These are phyloP conservation scores for Amphiura filiformis DNA, from an alignment of 35 echinoderm and acorn worm species.

Conservation along the genomic window DNA sequence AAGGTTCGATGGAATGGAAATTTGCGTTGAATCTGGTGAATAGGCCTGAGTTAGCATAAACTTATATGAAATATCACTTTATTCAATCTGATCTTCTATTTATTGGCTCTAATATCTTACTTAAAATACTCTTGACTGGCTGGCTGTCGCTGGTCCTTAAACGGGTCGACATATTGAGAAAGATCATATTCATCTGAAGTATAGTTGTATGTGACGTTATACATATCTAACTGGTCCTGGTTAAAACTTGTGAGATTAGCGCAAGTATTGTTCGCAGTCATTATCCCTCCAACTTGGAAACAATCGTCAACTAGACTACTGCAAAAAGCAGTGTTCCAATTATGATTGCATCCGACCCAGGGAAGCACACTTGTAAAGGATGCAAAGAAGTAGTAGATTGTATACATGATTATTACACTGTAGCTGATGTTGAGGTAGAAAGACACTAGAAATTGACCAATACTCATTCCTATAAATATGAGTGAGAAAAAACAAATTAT, in stretches of 20 bases:
- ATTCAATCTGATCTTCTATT: background rate
- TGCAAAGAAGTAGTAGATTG: slow-evolving; percentile 81
- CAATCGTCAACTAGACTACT: slow-evolving; percentile 49
- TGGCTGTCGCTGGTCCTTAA: slow-evolving; percentile 18
- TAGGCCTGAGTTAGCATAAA: too few relatives aligned
- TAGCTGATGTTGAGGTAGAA: slow-evolving; percentile 82
- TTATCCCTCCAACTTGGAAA: slow-evolving; percentile 48
- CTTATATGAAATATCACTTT: too few relatives aligned
- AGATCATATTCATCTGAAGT: slow-evolving; percentile 26
- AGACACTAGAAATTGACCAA: slow-evolving; percentile 74
- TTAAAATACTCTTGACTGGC: slow-evolving; percentile 86
- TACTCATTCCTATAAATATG: slow-evolving; percentile 57
- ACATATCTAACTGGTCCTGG: slow-evolving; percentile 17
- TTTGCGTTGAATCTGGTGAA: too few relatives aligned
- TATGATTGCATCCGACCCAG: slow-evolving; percentile 67
- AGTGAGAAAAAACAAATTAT: background rate
- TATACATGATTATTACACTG: slow-evolving; percentile 91
- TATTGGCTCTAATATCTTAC: slow-evolving; percentile 18
- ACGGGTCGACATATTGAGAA: slow-evolving; percentile 64
- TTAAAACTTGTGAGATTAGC: slow-evolving; percentile 25
- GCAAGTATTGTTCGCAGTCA: slow-evolving; percentile 52
- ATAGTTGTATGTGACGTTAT: slow-evolving; percentile 32
- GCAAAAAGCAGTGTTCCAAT: slow-evolving; percentile 69
- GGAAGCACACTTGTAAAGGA: slow-evolving; percentile 67
- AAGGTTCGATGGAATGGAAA: too few relatives aligned